phyloP scores from a whole-genome alignment of 2,797 vertebrate genomes.

The Amphiprion clarkii region DNA sequence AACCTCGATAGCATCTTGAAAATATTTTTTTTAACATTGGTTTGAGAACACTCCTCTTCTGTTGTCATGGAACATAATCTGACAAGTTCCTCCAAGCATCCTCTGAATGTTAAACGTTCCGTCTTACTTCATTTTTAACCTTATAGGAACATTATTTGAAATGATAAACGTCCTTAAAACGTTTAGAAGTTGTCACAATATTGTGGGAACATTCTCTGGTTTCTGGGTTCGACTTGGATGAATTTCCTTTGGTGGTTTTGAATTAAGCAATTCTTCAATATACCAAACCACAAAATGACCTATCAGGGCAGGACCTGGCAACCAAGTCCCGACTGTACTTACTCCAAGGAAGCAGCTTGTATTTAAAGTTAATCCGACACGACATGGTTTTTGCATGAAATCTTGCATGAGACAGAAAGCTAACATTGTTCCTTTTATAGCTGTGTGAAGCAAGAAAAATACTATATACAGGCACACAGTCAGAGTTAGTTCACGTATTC shows the following conservation, averaged over 20 bases:
- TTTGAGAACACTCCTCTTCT: too few relatives aligned
- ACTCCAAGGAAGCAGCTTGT: background rate
- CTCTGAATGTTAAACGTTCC: too few relatives aligned
- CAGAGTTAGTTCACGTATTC: slow-evolving; percentile 35
- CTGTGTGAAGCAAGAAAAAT: slow-evolving; percentile 46
- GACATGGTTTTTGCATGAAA: slow-evolving; percentile 49
- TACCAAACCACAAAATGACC: slow-evolving; percentile 11
- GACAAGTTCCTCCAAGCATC: too few relatives aligned
- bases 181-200: too few relatives aligned
- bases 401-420: slow-evolving; percentile 27
- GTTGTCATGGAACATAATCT: too few relatives aligned
- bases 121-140: too few relatives aligned
- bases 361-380: slow-evolving; percentile 26
- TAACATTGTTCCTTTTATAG: slow-evolving; percentile 36
- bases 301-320: slow-evolving; percentile 7
- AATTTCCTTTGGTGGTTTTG: slow-evolving; percentile 14
- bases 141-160: too few relatives aligned
- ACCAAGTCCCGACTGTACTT: background rate
- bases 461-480: slow-evolving; percentile 46
- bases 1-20: too few relatives aligned
- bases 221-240: too few relatives aligned
- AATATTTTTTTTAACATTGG: too few relatives aligned
- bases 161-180: too few relatives aligned
- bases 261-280: slow-evolving; percentile 17
- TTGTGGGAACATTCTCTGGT: too few relatives aligned